Evolutionary conservation across 2,113 vertebrate genomes (phyloP).

Genomic region (Lamprologus sp.): DNA sequence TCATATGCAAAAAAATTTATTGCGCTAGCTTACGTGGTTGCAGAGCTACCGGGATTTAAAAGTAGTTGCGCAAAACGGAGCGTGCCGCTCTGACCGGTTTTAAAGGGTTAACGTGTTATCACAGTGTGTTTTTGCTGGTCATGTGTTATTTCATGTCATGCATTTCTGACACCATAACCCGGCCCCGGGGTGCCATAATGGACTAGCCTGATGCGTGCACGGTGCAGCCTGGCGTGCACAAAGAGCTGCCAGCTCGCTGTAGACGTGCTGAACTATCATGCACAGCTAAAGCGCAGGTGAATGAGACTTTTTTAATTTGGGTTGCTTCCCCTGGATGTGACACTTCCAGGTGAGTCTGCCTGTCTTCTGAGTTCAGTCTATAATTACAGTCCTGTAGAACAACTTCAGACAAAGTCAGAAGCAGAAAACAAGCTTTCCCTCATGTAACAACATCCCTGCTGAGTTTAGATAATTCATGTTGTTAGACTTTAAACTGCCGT

Average conservation of each 20-base stretch:
- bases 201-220: background rate
- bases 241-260: background rate
- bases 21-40: rapidly evolving
- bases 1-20: too few species aligned
- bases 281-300: background rate
- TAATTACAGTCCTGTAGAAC: background rate
- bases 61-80: rapidly evolving
- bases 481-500: background rate
- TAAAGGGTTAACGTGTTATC: background rate
- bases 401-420: background rate
- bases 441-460: rapidly evolving
- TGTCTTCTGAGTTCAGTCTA: background rate
- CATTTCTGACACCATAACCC: too few species aligned
- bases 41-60: rapidly evolving
- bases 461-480: background rate
- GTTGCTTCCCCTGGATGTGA: background rate
- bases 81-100: rapidly evolving
- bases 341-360: background rate
- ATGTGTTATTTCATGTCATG: background rate
- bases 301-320: background rate
- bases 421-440: background rate
- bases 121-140: background rate
- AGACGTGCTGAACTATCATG: background rate
- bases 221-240: rapidly evolving
- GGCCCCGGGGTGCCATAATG: too few species aligned